phyloP scores from a whole-genome alignment of 2,888 invertebrate species.

The Xanthorhoe spadicearia region DNA sequence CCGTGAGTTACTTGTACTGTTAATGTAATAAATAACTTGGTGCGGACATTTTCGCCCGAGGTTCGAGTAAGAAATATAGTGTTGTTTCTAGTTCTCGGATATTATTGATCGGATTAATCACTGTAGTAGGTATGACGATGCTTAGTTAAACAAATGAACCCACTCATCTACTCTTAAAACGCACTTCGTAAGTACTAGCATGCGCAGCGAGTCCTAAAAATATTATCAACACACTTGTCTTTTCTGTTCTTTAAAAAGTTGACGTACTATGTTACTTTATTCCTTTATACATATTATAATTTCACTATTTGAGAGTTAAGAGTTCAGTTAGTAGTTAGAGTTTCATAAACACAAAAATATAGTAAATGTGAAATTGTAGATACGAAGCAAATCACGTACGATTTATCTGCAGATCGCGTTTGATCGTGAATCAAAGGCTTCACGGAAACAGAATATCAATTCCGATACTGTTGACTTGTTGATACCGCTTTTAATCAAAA shows the following conservation, averaged over 20 bases:
- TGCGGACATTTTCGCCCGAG: neutral
- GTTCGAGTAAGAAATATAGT: neutral
- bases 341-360: neutral
- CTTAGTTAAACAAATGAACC: no score
- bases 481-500: slow-evolving; percentile 41
- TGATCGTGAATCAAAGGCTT: neutral
- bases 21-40: slow-evolving; percentile 9
- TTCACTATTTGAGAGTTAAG: no score
- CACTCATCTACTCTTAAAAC: no score
- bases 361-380: neutral
- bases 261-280: no score
- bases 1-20: slow-evolving; percentile 5
- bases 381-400: neutral
- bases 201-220: no score
- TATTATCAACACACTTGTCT: no score
- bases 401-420: neutral
- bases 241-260: no score
- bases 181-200: no score
- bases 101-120: neutral
- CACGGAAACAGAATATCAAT: slow-evolving; percentile 5
- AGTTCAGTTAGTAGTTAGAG: no score
- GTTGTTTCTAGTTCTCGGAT: neutral
- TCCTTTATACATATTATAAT: no score
- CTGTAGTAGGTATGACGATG: no score
- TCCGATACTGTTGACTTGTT: slow-evolving; percentile 39